Base-by-base conservation (phyloP, 2,888 invertebrate genomes). In the Coleophora deauratella region DNA sequence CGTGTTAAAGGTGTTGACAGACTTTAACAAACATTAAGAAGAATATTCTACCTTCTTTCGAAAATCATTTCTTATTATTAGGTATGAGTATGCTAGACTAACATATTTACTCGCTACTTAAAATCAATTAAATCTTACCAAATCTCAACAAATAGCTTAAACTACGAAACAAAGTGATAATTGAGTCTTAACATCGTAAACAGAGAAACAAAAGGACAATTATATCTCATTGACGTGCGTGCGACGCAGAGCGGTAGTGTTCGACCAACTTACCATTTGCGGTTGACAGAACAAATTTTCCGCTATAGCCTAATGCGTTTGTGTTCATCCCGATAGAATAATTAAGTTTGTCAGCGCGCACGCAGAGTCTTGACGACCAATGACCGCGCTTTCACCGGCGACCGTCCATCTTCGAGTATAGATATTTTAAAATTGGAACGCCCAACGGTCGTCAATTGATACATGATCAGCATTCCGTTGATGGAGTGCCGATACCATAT, bases 311-410 rank as follows among this genome's bases (percentile, higher is more conserved):
- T 2, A 2, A 30, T 6, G 2, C 0, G 0, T 10, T 51, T 58
- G 45, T 46, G 37, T 1, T 11, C 13, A 10, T 14, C 9, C n/a
- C 2, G 33, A 2, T 0, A 1, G 59, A 10, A 46, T 33, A 31
- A 2, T 9, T 56, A 58, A 58, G 27, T 54, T 72, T 58, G 76
- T 62, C 49, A 53, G 62, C 68, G 66, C 63, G 68, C 81, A 80
- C 80, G 80, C 80, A 78, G 69, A 54, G 52, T 62, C 57, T 58
- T 54, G 58, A 51, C 81, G 81, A 82, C 81, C 84, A 82, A 82
- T 84, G 84, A 82, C 84, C 82, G 82, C 73, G 77, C 84, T 84
- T 84, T 84, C 84, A 73, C 84, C 74, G 72, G n/a, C n/a, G n/a
- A n/a, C 54, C 72, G 67, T 62, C 77, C 72, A 80, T 81, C 72